A percentile compares a stretch with the other conserved stretches of the same genome.
Evolutionary conservation across 2,797 vertebrate genomes (phyloP).

Genomic region (Loris lydekkerianus): DNA sequence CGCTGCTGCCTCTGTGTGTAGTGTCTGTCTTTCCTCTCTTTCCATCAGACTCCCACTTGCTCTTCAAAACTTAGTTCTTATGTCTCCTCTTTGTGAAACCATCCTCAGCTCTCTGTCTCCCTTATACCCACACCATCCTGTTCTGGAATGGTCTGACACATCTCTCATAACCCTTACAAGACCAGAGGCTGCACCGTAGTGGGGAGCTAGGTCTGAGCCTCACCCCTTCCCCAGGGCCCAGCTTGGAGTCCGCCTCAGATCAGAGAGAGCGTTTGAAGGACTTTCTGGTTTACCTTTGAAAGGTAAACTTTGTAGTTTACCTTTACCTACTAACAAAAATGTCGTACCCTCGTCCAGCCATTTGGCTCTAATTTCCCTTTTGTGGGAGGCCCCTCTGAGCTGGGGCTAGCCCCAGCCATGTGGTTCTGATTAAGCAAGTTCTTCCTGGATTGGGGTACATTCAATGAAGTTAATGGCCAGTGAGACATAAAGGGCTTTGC

Average conservation of each 20-base stretch:
- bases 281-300: not conserved
- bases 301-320: not conserved
- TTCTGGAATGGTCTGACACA: not conserved
- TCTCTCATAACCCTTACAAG: rapidly evolving
- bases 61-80: not conserved
- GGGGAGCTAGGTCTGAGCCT: not conserved
- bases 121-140: not conserved
- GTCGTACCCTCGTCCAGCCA: not conserved
- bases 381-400: not conserved
- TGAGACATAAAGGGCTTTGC: not conserved
- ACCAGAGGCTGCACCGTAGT: not conserved
- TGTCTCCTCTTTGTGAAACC: not conserved
- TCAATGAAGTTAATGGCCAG: not conserved
- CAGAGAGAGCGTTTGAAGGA: not conserved
- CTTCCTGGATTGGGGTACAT: not conserved
- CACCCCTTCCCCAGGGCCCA: not conserved
- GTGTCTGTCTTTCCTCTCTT: not conserved
- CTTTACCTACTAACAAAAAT: not conserved
- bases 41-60: not conserved
- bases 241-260: not conserved
- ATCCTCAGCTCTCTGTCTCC: not conserved
- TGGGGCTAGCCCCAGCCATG: not conserved
- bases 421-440: not conserved
- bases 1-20: not conserved
- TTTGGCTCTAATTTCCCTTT: not conserved